Evolutionary conservation across 2,797 vertebrate species (phyloP).

Genomic region (Onychomys arenicola): DNA sequence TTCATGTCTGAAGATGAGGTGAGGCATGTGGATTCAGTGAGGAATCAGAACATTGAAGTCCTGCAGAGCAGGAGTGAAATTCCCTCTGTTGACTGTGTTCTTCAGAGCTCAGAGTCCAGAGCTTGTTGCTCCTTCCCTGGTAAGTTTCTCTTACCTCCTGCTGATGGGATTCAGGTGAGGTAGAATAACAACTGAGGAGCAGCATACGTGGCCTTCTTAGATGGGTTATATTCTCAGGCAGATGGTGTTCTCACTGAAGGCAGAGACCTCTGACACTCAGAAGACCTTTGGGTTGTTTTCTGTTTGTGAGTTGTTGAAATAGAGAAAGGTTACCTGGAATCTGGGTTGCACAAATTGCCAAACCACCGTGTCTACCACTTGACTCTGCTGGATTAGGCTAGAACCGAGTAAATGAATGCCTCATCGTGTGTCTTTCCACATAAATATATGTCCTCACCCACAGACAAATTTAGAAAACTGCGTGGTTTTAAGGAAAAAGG

Average conservation of each 20-base stretch:
- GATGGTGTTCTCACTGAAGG: background rate
- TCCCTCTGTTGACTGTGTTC: background rate
- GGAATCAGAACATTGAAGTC: background rate
- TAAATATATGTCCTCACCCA: slow-evolving; percentile 58
- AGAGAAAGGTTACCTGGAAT: slow-evolving; percentile 55
- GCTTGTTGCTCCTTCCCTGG: background rate
- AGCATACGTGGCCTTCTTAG: background rate
- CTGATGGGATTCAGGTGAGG: background rate
- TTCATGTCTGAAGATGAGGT: background rate
- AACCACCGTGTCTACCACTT: slow-evolving; percentile 35
- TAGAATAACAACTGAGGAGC: background rate
- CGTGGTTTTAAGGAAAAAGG: slow-evolving; percentile 71
- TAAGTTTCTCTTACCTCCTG: background rate
- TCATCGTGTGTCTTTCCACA: slow-evolving; percentile 59
- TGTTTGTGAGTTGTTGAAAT: background rate
- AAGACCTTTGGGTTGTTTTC: slow-evolving; percentile 25
- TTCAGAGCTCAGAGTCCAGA: background rate
- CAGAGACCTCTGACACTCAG: slow-evolving; percentile 19
- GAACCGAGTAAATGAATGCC: slow-evolving; percentile 56
- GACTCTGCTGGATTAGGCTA: slow-evolving; percentile 31
- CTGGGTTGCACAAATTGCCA: background rate
- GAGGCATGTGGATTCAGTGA: background rate
- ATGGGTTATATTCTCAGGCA: background rate
- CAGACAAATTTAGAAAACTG: slow-evolving; percentile 74
- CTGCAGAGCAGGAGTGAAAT: slow-evolving; percentile 2